A percentile compares a stretch with the other conserved stretches of the same genome.
Evolutionary conservation across 2,113 vertebrate genomes (phyloP).

Genomic region (Glaucomys volans): DNA sequence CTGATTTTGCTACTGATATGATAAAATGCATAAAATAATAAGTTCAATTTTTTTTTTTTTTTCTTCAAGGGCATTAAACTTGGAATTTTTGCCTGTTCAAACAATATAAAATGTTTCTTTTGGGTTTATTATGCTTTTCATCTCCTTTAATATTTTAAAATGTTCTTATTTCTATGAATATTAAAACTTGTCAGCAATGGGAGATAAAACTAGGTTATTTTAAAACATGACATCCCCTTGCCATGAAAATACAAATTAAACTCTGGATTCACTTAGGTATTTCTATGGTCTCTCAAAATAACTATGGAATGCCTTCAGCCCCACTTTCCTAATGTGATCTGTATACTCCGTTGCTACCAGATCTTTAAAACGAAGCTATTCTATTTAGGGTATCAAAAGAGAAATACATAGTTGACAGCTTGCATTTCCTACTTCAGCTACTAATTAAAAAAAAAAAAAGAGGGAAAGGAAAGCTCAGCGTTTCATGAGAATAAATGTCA

Average conservation of each 20-base stretch:
- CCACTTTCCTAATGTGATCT: neutral
- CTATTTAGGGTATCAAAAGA: neutral
- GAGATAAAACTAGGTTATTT: constrained; percentile 5
- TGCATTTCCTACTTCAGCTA: constrained; percentile 21
- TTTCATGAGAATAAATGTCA: neutral
- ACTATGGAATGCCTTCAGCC: neutral
- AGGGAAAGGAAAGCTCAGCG: neutral
- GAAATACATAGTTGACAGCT: neutral
- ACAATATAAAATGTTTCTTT: neutral
- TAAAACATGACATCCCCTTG: neutral
- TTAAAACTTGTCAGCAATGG: neutral
- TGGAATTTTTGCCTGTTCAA: neutral
- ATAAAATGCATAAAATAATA: neutral
- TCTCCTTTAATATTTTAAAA: neutral
- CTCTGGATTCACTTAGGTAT: neutral
- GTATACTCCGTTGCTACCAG: neutral
- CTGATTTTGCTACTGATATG: neutral
- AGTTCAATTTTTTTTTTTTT: neutral
- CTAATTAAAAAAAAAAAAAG: constrained; percentile 20
- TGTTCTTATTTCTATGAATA: neutral
- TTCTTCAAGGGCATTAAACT: neutral
- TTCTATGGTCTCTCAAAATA: neutral
- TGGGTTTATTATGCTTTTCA: neutral
- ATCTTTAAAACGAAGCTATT: constrained; percentile 41
- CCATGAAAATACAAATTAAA: neutral